phyloP scores from a whole-genome alignment of 2,113 vertebrate genomes.

The Polypterus senegalus region DNA sequence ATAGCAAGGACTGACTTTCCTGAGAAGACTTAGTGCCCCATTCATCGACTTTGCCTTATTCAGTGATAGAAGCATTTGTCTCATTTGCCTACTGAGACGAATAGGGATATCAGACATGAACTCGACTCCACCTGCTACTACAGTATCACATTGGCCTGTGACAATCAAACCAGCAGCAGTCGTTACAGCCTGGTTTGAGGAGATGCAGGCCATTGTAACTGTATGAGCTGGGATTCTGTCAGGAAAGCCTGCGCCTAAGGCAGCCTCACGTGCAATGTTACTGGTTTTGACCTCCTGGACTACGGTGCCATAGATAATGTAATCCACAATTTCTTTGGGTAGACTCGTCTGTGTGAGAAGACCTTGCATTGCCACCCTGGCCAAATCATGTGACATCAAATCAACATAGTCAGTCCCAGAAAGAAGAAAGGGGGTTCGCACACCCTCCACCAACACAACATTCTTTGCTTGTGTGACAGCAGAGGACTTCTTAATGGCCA shows the following conservation, averaged over 20 bases:
- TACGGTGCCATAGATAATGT: conserved; percentile 6
- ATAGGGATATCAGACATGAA: conserved; percentile 92
- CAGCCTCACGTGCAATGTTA: conserved; percentile 52
- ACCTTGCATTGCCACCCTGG: conserved; percentile 2
- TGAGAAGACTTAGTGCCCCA: conserved; percentile 66
- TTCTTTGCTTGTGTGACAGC: neutral
- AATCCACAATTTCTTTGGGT: conserved; percentile 1
- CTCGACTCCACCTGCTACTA: conserved; percentile 84
- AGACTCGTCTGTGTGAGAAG: neutral
- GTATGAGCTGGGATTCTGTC: conserved; percentile 88
- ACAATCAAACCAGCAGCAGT: conserved; percentile 78
- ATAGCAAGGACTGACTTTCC: conserved; percentile 72
- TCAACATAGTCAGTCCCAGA: conserved; percentile 3
- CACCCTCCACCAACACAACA: conserved; percentile 3
- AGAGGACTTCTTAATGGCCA: too few relatives aligned
- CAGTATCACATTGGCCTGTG: conserved; percentile 70
- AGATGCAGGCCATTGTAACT: conserved; percentile 97
- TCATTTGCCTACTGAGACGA: conserved; percentile 92
- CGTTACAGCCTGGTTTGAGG: conserved; percentile 92
- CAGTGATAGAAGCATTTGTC: conserved; percentile 83
- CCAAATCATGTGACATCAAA: conserved; percentile 8
- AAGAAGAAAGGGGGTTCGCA: conserved; percentile 6
- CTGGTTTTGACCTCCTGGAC: conserved; percentile 9
- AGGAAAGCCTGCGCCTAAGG: conserved; percentile 85
- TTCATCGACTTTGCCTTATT: conserved; percentile 76